These are phyloP conservation scores for Girardinus metallicus DNA, from an alignment of 2,797 vertebrate species.

Conservation along the genomic window DNA sequence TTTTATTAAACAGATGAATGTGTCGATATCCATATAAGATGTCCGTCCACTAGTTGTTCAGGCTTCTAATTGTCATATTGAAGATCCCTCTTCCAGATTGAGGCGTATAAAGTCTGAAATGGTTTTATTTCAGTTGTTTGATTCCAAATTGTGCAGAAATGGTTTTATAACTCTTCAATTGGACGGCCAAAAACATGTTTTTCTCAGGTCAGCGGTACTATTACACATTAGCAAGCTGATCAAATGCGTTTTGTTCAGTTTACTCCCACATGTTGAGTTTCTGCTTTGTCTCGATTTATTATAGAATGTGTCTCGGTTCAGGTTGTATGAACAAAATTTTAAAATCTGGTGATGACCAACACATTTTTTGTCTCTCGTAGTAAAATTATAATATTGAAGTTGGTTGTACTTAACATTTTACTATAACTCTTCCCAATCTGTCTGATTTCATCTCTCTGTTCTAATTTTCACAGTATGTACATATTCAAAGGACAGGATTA, in stretches of 20 bases:
- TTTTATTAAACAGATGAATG: not conserved
- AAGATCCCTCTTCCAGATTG: not conserved
- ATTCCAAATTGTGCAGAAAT: not conserved
- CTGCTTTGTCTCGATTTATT: not conserved
- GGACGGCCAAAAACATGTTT: not conserved
- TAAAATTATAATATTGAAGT: not conserved
- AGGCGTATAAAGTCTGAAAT: not conserved
- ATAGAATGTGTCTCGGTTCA: not conserved
- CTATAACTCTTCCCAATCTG: conserved; percentile 47
- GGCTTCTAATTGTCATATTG: not conserved
- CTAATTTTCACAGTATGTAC: conserved; percentile 84
- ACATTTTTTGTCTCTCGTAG: not conserved
- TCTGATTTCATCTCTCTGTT: conserved; percentile 71
- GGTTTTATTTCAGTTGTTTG: not conserved
- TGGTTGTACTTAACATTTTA: not conserved
- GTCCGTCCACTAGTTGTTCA: not conserved
- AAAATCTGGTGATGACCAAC: conserved; percentile 6
- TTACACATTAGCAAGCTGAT: not conserved
- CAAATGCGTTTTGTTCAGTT: not conserved
- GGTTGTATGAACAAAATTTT: not conserved
- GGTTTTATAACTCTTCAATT: not conserved
- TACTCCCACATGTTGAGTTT: not conserved
- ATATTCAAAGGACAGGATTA: conserved; percentile 87
- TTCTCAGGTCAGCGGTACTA: not conserved
- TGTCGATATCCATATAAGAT: not conserved